Percentiles rank a stretch among this genome's conserved stretches.
Evolutionary conservation across 2,888 invertebrate genomes (phyloP).

Genomic region (Bimastos eiseni): DNA sequence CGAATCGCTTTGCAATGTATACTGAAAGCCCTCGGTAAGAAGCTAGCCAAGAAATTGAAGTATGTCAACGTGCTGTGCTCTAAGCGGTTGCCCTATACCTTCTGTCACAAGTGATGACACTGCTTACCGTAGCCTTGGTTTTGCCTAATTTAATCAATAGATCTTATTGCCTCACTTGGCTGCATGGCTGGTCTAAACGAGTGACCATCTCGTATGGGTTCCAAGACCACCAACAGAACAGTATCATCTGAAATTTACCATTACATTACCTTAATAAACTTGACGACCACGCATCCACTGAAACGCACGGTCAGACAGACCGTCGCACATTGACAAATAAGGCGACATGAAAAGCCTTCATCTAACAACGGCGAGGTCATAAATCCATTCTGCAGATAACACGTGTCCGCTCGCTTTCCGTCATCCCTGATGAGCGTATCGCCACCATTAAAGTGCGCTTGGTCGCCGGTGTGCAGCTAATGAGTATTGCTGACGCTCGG

Average conservation of each 20-base stretch:
- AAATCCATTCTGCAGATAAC: not conserved
- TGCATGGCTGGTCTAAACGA: too few species aligned
- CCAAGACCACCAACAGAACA: too few species aligned
- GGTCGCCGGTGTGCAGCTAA: not conserved
- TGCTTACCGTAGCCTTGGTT: too few species aligned
- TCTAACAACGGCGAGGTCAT: not conserved
- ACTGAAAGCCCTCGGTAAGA: too few species aligned
- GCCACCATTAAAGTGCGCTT: not conserved
- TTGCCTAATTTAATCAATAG: too few species aligned
- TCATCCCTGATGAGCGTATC: not conserved
- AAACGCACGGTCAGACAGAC: not conserved
- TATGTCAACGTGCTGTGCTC: too few species aligned
- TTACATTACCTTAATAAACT: not conserved
- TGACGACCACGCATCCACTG: not conserved
- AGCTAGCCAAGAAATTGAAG: too few species aligned
- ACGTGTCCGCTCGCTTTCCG: conserved; percentile 1
- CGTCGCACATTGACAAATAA: not conserved
- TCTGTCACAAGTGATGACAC: too few species aligned
- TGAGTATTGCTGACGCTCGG: not conserved
- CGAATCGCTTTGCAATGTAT: too few species aligned
- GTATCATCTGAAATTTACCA: not conserved
- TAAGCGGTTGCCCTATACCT: too few species aligned
- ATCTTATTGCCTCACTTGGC: too few species aligned
- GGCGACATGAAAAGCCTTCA: not conserved
- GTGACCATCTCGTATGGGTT: too few species aligned